Conservation (phyloP, 2,888 invertebrate genomes). For the Spodoptera littoralis region DNA sequence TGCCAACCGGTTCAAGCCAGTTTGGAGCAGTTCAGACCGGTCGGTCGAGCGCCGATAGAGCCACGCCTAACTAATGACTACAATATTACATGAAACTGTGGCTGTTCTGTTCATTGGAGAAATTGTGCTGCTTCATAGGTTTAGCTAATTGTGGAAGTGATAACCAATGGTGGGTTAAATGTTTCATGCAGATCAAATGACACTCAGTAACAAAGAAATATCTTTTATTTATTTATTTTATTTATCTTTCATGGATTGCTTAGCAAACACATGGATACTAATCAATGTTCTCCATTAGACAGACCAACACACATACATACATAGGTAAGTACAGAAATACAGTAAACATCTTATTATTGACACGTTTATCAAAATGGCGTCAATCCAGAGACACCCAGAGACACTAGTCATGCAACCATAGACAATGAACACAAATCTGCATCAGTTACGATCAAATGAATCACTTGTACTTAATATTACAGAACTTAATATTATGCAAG, state of each 20-base stretch:
- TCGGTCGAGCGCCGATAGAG: conserved; percentile 39
- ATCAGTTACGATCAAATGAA: conserved; percentile 11
- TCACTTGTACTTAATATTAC: conserved; percentile 20
- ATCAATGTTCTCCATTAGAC: too few relatives aligned
- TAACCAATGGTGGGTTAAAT: conserved; percentile 11
- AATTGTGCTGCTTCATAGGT: conserved; percentile 27
- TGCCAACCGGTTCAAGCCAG: conserved; percentile 40
- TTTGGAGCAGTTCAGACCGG: conserved; percentile 11
- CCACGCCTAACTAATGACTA: conserved; percentile 49
- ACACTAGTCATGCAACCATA: conserved; percentile 15
- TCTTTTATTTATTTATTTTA: too few relatives aligned
- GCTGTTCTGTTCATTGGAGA: conserved; percentile 43
- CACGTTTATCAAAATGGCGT: conserved; percentile 20
- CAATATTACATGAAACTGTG: conserved; percentile 45
- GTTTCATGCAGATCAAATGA: too few relatives aligned
- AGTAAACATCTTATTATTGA: conserved; percentile 14
- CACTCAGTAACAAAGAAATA: conserved; percentile 1
- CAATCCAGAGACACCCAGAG: too few relatives aligned
- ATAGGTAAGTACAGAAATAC: background rate
- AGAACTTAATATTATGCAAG: background rate
- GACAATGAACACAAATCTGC: conserved; percentile 35
- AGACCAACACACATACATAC: background rate
- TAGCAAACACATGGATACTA: too few relatives aligned
- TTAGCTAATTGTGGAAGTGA: conserved; percentile 24
- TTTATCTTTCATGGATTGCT: background rate